These are phyloP conservation scores for Tubulanus polymorphus DNA, from an alignment of 2,888 invertebrate genomes.

Conservation along the genomic window DNA sequence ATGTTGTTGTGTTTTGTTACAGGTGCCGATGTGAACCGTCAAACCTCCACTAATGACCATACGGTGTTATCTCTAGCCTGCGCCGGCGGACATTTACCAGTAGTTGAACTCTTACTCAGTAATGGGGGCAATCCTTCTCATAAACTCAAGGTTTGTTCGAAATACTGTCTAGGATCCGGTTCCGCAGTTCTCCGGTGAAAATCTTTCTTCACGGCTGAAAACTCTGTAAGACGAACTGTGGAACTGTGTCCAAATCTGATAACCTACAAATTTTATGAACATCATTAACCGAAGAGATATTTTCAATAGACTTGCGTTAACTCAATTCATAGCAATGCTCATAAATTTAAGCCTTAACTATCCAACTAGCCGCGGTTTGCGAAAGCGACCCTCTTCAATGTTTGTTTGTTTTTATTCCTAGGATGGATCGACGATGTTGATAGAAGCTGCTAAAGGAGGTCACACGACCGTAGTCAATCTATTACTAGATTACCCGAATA, in stretches of 20 bases:
- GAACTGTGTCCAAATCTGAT: neutral
- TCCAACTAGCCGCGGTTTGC: too few relatives aligned
- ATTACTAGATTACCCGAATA: constrained; percentile 86
- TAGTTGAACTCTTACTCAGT: constrained; percentile 85
- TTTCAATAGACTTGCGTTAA: too few relatives aligned
- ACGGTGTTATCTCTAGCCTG: constrained; percentile 94
- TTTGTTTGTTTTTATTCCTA: constrained; percentile 52
- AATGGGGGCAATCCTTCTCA: constrained; percentile 93
- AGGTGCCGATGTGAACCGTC: constrained; percentile 73
- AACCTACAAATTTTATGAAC: too few relatives aligned
- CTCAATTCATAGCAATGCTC: too few relatives aligned
- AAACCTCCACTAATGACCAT: constrained; percentile 88
- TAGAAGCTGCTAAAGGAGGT: constrained; percentile 97
- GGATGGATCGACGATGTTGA: constrained; percentile 97
- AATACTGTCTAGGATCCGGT: neutral
- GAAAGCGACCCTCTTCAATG: too few relatives aligned
- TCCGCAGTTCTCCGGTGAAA: neutral
- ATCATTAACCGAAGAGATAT: too few relatives aligned
- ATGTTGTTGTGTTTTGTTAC: constrained; percentile 6
- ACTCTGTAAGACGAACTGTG: neutral
- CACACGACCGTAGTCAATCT: constrained; percentile 93
- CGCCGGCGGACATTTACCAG: constrained; percentile 90
- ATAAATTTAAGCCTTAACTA: too few relatives aligned
- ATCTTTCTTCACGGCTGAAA: neutral
- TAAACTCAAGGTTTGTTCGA: constrained; percentile 77